Base-by-base conservation (phyloP, 1,140 invertebrate species). In the Antheraea mylitta region DNA sequence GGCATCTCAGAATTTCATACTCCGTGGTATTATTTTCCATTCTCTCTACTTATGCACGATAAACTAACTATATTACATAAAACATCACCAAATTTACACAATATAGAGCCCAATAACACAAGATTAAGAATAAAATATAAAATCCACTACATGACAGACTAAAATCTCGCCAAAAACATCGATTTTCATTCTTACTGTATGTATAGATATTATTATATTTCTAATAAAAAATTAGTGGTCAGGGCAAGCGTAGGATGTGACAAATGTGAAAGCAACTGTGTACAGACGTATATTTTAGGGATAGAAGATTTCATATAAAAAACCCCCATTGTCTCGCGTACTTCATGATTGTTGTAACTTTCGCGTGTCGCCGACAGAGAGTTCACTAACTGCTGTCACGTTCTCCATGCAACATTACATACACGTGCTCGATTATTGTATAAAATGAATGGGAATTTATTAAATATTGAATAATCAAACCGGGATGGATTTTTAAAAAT, bases 221-320 rank as follows among this genome's bases (percentile, higher is more conserved):
- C 45, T 11, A 53, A 53, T 53, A 53, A 53, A 53, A 13, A 53
- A 53, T 53, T 53, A 10, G 45, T 53, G 11, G 13, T n/a, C 45
- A 53, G 5, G 16, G 13, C 13, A 53, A 13, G 16, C 13, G 45
- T 53, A 16, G 45, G 45, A 53, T 53, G 5, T 53, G 45, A 53
- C 45, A 53, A 16, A 53, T 53, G 45, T 53, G 45, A 53, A 53
- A 53, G 45, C 45, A 53, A 53, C 45, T 53, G 9, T 6, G 45
- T 53, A 53, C 45, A 53, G 45, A 53, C 45, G 16, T 53, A 53
- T 53, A 0, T 13, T 13, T 53, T 53, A 53, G 45, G 16, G 45
- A 53, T 53, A 16, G 45, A 53, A 53, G 45, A 53, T 53, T 53
- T 53, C 11, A 53, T 53, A 53, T 53, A 53, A 53, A 53, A 16